phyloP scores from a whole-genome alignment of 2,797 vertebrate genomes.

The Malurus splendens region DNA sequence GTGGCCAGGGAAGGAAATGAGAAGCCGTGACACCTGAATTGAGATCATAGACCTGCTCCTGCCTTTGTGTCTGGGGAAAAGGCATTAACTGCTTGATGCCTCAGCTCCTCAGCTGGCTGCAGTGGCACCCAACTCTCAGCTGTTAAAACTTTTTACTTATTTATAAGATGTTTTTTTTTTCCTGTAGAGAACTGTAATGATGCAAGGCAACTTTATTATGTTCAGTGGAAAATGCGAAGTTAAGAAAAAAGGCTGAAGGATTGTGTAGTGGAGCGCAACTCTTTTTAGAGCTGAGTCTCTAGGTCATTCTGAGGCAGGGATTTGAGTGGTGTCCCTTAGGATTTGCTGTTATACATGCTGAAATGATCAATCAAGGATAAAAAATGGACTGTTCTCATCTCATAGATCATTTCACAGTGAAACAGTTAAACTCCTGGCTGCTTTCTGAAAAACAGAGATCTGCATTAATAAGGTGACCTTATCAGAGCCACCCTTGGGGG shows the following conservation, averaged over 20 bases:
- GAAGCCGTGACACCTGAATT: constrained; percentile 36
- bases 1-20: constrained; percentile 23
- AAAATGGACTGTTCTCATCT: constrained; percentile 60
- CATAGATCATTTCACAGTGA: constrained; percentile 65
- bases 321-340: constrained; percentile 47
- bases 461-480: constrained; percentile 67
- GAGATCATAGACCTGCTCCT: constrained; percentile 33
- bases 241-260: background rate
- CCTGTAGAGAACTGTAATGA: background rate
- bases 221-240: constrained; percentile 13
- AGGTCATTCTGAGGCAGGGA: constrained; percentile 46
- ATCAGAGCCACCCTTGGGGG: constrained; percentile 46
- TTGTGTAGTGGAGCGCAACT: constrained; percentile 33
- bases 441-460: constrained; percentile 64
- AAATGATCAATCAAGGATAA: constrained; percentile 63
- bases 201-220: constrained; percentile 36
- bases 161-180: background rate
- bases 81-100: background rate
- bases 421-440: constrained; percentile 62
- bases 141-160: constrained; percentile 21
- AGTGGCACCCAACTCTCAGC: background rate
- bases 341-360: constrained; percentile 55
- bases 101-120: background rate
- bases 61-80: constrained; percentile 8
- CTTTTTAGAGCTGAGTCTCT: constrained; percentile 2